Conservation (phyloP, 2,113 vertebrate species). For the Tor tambroides region DNA sequence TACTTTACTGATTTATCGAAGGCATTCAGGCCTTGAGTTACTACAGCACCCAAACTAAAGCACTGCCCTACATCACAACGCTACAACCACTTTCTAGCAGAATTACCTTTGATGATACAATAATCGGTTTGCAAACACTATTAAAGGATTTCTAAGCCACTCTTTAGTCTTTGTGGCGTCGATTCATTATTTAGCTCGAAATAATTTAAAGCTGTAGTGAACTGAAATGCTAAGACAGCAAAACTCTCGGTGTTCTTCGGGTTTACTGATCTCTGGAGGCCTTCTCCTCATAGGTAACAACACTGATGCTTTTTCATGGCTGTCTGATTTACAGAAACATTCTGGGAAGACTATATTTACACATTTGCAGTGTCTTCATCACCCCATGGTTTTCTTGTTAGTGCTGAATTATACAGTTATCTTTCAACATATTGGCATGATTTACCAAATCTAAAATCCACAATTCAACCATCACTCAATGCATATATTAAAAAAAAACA, state of each 20-base stretch:
- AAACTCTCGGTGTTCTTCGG: not conserved
- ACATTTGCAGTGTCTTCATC: not conserved
- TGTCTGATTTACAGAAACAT: not conserved
- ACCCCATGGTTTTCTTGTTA: not conserved
- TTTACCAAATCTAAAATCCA: not conserved
- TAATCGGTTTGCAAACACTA: not conserved
- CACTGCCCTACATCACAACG: conserved; percentile 24
- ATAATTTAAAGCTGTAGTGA: not conserved
- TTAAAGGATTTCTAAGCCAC: not conserved
- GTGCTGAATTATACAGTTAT: not conserved
- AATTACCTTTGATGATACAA: not conserved
- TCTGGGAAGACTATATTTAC: not conserved
- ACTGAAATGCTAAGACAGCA: not conserved
- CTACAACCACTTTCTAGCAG: not conserved
- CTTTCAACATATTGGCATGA: not conserved
- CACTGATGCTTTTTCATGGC: not conserved
- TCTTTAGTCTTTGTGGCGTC: no score
- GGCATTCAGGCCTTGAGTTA: conserved; percentile 28
- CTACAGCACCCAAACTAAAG: conserved; percentile 8
- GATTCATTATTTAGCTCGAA: not conserved
- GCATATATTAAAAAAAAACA: not conserved
- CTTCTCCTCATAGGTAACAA: not conserved
- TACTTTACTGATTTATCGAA: conserved; percentile 39
- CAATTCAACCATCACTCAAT: not conserved
- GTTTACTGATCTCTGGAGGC: conserved; percentile 4